Evolutionary conservation across 64 coral and sea anemone species (phyloP).

Genomic region (Trachythela sp.): DNA sequence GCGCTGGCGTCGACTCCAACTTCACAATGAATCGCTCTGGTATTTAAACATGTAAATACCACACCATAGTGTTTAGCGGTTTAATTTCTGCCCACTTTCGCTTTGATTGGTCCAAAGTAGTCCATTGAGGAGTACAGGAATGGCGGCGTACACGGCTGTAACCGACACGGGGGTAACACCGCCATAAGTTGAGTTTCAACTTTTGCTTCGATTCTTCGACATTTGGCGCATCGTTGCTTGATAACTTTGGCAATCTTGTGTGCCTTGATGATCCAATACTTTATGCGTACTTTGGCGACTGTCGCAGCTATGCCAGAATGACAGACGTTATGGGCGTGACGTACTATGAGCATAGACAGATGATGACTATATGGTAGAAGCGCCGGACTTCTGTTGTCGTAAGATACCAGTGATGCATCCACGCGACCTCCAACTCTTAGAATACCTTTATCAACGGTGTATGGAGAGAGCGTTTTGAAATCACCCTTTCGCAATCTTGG

Average conservation of each 20-base stretch:
- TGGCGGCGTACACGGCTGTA: neutral
- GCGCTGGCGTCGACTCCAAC: neutral
- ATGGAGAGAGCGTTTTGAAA: neutral
- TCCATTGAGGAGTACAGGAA: neutral
- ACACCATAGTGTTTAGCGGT: neutral
- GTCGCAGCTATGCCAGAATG: neutral
- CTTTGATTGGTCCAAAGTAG: conserved; percentile 14
- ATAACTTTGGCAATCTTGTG: conserved; percentile 7
- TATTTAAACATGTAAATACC: conserved; percentile 9
- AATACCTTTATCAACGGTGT: neutral
- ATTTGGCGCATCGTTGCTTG: neutral
- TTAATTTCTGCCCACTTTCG: neutral
- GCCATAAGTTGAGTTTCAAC: neutral
- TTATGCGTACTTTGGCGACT: neutral
- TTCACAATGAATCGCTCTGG: conserved; percentile 5
- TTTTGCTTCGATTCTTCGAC: neutral
- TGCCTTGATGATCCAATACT: neutral
- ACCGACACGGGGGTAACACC: neutral
- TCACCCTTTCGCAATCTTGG: too few relatives aligned
- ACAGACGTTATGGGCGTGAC: conserved; percentile 5
- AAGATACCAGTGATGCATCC: neutral
- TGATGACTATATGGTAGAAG: neutral
- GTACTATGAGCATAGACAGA: neutral
- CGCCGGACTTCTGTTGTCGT: neutral
- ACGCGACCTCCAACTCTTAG: neutral